These are phyloP conservation scores for Pedicia rivosa DNA, from an alignment of 2,888 invertebrate species.

Conservation along the genomic window DNA sequence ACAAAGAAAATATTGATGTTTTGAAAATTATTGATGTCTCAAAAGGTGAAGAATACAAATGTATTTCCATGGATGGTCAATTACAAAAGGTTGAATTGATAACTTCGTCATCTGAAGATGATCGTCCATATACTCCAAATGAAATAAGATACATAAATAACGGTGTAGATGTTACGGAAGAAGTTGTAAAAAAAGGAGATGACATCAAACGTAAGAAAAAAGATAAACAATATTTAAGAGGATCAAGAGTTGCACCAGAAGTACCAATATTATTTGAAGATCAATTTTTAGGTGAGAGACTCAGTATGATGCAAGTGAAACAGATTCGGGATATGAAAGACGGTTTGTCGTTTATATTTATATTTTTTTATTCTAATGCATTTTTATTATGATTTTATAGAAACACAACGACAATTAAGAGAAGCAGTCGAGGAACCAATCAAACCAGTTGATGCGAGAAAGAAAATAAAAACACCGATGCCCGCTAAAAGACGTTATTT, in stretches of 20 bases:
- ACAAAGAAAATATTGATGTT: not conserved
- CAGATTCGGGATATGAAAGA: not conserved
- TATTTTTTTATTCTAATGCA: not conserved
- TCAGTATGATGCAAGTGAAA: not conserved
- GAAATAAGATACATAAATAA: conserved; percentile 30
- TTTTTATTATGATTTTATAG: not conserved
- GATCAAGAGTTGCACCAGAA: not conserved
- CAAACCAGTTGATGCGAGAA: not conserved
- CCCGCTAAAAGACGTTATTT: conserved; percentile 3
- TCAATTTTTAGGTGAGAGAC: not conserved
- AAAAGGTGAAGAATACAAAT: not conserved
- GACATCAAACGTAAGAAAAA: not conserved
- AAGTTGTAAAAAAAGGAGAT: not conserved
- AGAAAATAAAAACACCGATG: conserved; percentile 1
- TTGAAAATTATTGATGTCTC: not conserved
- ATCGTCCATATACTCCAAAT: conserved; percentile 13
- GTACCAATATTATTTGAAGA: not conserved
- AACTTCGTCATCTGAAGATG: not conserved
- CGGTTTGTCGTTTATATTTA: not conserved
- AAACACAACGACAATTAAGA: conserved; percentile 1
- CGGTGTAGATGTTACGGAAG: conserved; percentile 27
- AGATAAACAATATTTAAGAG: not conserved
- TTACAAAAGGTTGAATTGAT: not conserved
- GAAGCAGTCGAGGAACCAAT: not conserved
- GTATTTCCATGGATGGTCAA: not conserved